Base-by-base conservation (phyloP, 2,888 invertebrate genomes). In the Gisinianus flammeolus region DNA sequence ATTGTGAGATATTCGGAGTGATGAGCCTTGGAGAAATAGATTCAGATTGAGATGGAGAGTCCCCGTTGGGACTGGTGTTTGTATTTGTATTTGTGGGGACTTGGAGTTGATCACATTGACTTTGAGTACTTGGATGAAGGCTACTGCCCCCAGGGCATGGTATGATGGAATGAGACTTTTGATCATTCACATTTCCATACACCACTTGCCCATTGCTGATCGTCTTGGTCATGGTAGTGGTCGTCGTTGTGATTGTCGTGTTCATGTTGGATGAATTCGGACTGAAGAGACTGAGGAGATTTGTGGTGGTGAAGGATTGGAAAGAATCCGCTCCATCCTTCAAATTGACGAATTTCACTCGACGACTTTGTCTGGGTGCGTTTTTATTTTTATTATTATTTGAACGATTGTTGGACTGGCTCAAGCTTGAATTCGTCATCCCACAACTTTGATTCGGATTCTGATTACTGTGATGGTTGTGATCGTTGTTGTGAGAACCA, bases 331-430 rank as follows among this genome's bases (percentile, higher is more conserved):
- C 19, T 19, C 44, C 44, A 44, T 44, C 19, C 19, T 44, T 24
- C 19, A 71, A 33, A 22, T 77, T 77, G 33, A 77, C 77, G 30
- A 77, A 77, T 28, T 77, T 77, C 30, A 77, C 77, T 8, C 77
- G 62, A 6, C 77, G 71, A 52, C 71, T 71, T 19, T 77, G 62
- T 12, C 66, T 62, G 8, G 77, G 77, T 10, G 70, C 71, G 35
- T 77, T 69, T 22, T 44, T 35, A 35, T 68, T 68, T 22, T 68
- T 68, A 10, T 22, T n/a, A 22, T 64, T 64, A 30, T 64, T 64
- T 8, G 24, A 26, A 3, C 30, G 24, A 12, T 4, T 6, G 4
- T 56, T 56, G 19, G 3, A 2, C 8, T 44, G 44, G 19, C 44
- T 44, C 6, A 19, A 8, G 6, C 35, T 12, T 5, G 12, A 19